These are phyloP conservation scores for Eleginops maclovinus DNA, from an alignment of 2,113 vertebrate genomes.

Conservation along the genomic window DNA sequence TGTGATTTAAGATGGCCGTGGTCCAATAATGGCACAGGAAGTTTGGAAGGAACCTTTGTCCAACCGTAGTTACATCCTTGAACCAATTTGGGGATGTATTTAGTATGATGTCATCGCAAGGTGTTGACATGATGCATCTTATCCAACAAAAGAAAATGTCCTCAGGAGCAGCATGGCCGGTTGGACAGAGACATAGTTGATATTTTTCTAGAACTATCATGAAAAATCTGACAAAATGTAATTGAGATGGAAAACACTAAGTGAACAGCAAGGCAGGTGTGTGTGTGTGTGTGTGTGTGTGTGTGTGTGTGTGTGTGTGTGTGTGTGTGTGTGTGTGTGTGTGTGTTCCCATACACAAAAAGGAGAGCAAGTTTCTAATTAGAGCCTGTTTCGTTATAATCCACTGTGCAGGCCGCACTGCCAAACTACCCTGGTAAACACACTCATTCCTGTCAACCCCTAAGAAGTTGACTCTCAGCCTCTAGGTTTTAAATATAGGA, in stretches of 20 bases:
- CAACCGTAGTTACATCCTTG: no score
- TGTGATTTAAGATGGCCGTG: no score
- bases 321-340: not conserved
- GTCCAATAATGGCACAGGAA: no score
- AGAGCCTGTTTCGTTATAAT: slow-evolving; percentile 43
- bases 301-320: not conserved
- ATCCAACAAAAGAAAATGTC: not conserved
- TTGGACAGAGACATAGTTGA: not conserved
- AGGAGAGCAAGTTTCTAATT: slow-evolving; percentile 32
- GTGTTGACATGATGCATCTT: not conserved
- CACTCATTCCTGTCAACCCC: not conserved
- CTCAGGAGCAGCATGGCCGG: not conserved
- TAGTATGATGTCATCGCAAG: no score
- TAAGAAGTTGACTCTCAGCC: no score
- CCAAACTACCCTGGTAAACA: not conserved
- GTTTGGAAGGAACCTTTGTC: no score
- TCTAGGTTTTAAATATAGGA: no score
- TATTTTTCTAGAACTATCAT: not conserved
- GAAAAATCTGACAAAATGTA: slow-evolving; percentile 24
- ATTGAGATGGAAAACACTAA: slow-evolving; percentile 43
- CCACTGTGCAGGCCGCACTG: slow-evolving; percentile 10
- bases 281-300: not conserved
- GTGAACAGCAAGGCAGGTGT: not conserved
- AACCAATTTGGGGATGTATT: no score
- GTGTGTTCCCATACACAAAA: not conserved